Base-by-base conservation (phyloP, 2,113 vertebrate species). In the Centropus bengalensis region DNA sequence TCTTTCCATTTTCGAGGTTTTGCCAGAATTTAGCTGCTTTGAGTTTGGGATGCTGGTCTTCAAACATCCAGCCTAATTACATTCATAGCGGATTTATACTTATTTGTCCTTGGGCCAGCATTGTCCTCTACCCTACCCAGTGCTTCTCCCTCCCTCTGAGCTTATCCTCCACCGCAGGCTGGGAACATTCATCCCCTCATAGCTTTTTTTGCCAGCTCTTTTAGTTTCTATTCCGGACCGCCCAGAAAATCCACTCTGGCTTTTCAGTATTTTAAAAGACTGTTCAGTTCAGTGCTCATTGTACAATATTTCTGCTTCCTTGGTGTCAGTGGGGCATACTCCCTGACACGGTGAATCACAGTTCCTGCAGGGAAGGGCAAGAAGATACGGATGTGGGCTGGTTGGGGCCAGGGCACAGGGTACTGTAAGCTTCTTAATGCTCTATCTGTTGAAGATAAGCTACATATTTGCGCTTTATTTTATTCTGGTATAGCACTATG, bases 61-160 rank as follows among this genome's bases (percentile, higher is more conserved):
- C 73, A 70, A 59, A 54, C 76, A 83, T 63, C 33, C 82, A 83
- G 33, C 55, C 52, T 47, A 73, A 63, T n/a, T 81, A 51, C 32
- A 28, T 81, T 92, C 2, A 7, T 83, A 56, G 47, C 0, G 2
- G 16, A 8, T 83, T 92, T 88, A 19, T 74, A 45, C 56, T 93
- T 82, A 54, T 6, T 91, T 94, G 82, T 92, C 82, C 42, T 58
- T 81, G 60, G 88, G 88, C 73, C 88, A 96, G 76, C 90, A 81
- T 60, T 96, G 88, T 95, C 76, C 73, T 88, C 73, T 68, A 21
- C 15, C 55, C 68, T 74, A 42, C 28, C 33, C 76, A 59, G 51
- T 1, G 3, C 26, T 88, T 59, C 68, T 90, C 38, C 30, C 82
- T 85, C 45, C 33, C 76, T 86, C 49, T 32, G 30, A 87, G 81